phyloP scores from a whole-genome alignment of 2,888 invertebrate genomes.

The Melitaea athalia region DNA sequence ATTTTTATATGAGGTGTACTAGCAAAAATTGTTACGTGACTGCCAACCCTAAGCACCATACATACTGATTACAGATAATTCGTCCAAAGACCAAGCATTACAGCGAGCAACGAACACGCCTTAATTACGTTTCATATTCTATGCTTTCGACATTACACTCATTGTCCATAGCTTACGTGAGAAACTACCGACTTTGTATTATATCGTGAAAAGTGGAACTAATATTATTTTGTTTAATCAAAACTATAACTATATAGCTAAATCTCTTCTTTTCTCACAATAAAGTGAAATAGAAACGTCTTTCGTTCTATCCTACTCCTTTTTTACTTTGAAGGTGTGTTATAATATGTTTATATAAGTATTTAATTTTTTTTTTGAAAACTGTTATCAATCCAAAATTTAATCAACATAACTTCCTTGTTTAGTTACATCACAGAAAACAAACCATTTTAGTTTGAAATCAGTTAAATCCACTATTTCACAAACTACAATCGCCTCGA shows the following conservation, averaged over 20 bases:
- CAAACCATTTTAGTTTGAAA: neutral
- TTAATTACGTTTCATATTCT: slow-evolving; percentile 27
- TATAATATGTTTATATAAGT: no score
- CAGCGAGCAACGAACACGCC: slow-evolving; percentile 19
- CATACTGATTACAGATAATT: slow-evolving; percentile 22
- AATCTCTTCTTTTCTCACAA: neutral
- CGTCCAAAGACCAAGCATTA: slow-evolving; percentile 8
- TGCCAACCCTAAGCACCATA: slow-evolving; percentile 26
- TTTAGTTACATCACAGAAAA: no score
- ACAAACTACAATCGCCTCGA: no score
- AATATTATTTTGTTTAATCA: neutral
- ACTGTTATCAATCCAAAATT: no score
- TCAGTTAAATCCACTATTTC: neutral
- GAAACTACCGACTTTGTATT: neutral
- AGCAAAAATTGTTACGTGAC: neutral
- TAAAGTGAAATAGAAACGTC: no score
- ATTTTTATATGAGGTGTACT: no score
- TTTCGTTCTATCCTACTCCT: no score
- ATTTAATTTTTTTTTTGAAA: no score
- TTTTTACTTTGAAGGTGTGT: no score
- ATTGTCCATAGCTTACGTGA: slow-evolving; percentile 14
- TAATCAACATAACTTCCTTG: no score
- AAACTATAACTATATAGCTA: neutral
- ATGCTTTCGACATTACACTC: slow-evolving; percentile 9
- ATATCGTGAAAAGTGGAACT: neutral